Conservation (phyloP, 2,888 invertebrate genomes). For the Standfussiana lucernea region DNA sequence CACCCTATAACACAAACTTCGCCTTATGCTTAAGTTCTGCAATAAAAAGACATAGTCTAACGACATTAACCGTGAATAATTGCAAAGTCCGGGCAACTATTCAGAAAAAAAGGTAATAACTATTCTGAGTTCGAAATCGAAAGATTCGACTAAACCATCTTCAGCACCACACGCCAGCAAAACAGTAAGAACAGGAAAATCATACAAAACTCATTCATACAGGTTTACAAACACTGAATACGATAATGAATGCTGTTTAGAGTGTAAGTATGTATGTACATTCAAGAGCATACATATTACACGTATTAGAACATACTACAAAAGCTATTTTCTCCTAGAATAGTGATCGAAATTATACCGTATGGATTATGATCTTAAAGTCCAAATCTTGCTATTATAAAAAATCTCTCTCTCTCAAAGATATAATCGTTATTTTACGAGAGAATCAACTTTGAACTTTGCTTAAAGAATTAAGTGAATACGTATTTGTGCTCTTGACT, state of each 20-base stretch:
- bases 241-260: conserved; percentile 1
- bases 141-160: not conserved
- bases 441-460: not conserved
- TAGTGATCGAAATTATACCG: not conserved
- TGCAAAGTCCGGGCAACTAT: not conserved
- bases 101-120: not conserved
- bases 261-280: not conserved
- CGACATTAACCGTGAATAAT: not conserved
- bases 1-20: not conserved
- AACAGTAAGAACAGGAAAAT: not conserved
- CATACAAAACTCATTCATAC: not conserved
- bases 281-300: not conserved
- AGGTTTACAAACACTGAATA: not conserved
- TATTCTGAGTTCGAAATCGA: not conserved
- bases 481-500: not conserved
- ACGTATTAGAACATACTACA: not conserved
- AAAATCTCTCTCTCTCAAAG: not conserved
- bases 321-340: not conserved
- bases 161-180: no score
- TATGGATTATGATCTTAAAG: not conserved
- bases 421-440: not conserved
- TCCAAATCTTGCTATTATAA: not conserved
- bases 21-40: not conserved
- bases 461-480: not conserved
- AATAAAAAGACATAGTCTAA: not conserved